Evolutionary conservation across 2,797 vertebrate genomes (phyloP), one percentile per base, ranked within the genome.

Genomic region (Holocentrus rufus): DNA sequence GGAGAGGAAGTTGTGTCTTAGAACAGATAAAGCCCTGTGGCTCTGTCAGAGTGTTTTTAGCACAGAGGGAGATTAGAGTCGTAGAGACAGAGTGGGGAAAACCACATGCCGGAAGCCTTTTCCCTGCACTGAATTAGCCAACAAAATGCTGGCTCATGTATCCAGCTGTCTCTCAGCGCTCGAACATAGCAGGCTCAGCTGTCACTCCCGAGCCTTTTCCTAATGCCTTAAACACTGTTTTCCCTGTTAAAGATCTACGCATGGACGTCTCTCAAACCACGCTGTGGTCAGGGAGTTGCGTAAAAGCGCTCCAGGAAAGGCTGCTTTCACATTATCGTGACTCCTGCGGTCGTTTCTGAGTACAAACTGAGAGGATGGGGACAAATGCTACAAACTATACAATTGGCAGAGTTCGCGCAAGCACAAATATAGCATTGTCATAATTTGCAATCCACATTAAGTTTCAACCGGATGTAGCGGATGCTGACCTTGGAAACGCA

Each of bases 171-270:
- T 92, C 88, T 92, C 91, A 89, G 82, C 82, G 72, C 85, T 86
- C 87, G 76, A 87, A 89, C 90, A 90, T 87, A 60, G 89, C 90
- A 81, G 88, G 77, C 91, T 87, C 90, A 89, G 93, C 93, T 92
- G 91, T 93, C 92, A 93, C 90, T 93, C 90, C 87, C 70, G 70
- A 92, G 87, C 88, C 65, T 65, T 86, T 88, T 89, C 73, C 92
- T 91, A 92, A 92, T 92, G 90, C 91, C 74, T 92, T 92, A 94
- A 94, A 94, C 90, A 91, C 91, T 92, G 90, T 92, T 94, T 93
- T 93, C 91, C 89, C 88, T 88, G 88, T 91, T 71, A 79, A 87
- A 84, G 87, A 87, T 84, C 89, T 74, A 87, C 89, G 85, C 90
- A 85, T 71, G 87, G 77, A 88, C 75, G 80, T 87, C 85, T 90